Conservation (phyloP, 2,888 invertebrate genomes). For the Ferdinandea cuprea region DNA sequence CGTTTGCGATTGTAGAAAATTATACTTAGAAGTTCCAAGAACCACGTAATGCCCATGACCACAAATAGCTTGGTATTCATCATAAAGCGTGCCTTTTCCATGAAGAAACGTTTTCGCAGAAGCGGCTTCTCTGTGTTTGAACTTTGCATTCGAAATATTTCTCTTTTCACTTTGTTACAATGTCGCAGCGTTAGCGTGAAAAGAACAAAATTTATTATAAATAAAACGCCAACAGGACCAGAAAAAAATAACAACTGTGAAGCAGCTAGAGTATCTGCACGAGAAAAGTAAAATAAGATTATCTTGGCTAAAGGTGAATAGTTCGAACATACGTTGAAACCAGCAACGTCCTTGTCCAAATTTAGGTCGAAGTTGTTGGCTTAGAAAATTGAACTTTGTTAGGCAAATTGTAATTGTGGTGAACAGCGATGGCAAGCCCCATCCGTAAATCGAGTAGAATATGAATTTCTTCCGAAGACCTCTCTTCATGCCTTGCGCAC, state of each 20-base stretch:
- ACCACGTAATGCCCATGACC: constrained; percentile 91
- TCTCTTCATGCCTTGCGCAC: constrained; percentile 76
- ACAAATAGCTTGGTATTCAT: constrained; percentile 90
- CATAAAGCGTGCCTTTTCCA: constrained; percentile 88
- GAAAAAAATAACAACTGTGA: constrained; percentile 86
- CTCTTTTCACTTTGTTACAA: constrained; percentile 89
- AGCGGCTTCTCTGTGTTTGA: constrained; percentile 86
- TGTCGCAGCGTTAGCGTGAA: constrained; percentile 88
- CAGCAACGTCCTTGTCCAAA: constrained; percentile 87
- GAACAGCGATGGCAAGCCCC: constrained; percentile 86
- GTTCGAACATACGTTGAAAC: constrained; percentile 85
- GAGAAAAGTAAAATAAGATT: not conserved
- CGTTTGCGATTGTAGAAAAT: constrained; percentile 84
- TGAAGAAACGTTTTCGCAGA: constrained; percentile 86
- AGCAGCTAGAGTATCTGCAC: constrained; percentile 78
- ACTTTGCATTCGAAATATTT: constrained; percentile 88
- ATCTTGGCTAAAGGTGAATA: not conserved
- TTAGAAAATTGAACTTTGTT: constrained; percentile 84
- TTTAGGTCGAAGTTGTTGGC: constrained; percentile 84
- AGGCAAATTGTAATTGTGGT: constrained; percentile 85
- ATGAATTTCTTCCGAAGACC: constrained; percentile 84
- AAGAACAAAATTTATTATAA: constrained; percentile 87
- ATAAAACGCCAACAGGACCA: constrained; percentile 86
- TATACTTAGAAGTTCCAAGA: constrained; percentile 87
- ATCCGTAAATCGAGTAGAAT: constrained; percentile 88